A percentile compares a stretch with the other conserved stretches of the same genome.
phyloP scores from a whole-genome alignment of 2,797 vertebrate species.

The Sebastes nivosus region DNA sequence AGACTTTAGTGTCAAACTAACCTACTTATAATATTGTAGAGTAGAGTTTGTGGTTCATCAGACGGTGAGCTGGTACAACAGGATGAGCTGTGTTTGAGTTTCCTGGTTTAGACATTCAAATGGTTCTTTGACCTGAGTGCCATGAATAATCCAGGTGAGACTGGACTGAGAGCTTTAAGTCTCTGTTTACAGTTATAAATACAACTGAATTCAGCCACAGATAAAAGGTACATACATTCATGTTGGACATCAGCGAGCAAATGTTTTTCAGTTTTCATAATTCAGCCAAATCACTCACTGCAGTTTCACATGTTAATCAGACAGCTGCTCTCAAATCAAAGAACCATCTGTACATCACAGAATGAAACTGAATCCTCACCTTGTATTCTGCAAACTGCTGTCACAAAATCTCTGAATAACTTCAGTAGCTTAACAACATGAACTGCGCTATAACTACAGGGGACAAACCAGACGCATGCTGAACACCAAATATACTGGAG shows the following conservation, averaged over 20 bases:
- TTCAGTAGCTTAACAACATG: conserved; percentile 11
- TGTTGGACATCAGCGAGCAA: background rate
- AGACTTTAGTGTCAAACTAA: background rate
- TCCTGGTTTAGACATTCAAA: background rate
- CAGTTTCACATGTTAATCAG: background rate
- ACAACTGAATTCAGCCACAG: background rate
- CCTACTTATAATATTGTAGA: background rate
- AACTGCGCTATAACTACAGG: background rate
- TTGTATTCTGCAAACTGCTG: background rate
- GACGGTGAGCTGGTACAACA: conserved; percentile 2
- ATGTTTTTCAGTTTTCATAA: background rate
- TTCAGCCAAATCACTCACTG: background rate
- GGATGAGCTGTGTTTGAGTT: background rate
- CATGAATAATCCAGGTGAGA: background rate
- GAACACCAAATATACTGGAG: conserved; percentile 7
- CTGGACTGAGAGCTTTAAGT: background rate
- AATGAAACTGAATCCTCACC: background rate
- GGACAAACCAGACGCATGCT: conserved; percentile 18
- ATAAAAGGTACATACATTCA: background rate
- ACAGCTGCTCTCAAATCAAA: conserved; percentile 22
- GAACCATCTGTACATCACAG: conserved; percentile 25
- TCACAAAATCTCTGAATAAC: background rate
- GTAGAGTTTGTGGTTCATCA: background rate
- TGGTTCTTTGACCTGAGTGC: background rate
- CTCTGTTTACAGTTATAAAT: background rate